Evolutionary conservation across 1,140 invertebrate species (phyloP).

Genomic region (Amyelois transitella): DNA sequence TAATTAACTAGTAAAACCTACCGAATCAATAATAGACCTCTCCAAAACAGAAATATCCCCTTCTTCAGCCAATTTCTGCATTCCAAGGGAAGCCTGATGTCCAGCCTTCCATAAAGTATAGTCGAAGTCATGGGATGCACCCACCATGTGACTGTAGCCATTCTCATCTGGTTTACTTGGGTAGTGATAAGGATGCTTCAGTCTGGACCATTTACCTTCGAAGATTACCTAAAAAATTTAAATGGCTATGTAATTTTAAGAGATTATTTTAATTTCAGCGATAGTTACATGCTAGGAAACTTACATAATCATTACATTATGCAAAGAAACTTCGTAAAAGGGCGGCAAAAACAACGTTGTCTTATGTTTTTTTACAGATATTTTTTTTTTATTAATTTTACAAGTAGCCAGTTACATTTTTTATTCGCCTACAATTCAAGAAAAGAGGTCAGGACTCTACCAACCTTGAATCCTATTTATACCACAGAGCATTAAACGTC

Average conservation of each 20-base stretch:
- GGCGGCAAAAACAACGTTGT: too few species aligned
- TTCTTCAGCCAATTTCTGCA: conserved; percentile 38
- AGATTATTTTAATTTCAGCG: too few species aligned
- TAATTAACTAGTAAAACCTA: conserved; percentile 13
- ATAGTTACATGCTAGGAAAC: too few species aligned
- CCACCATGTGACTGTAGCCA: conserved; percentile 53
- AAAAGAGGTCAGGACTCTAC: too few species aligned
- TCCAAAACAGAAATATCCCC: conserved; percentile 37
- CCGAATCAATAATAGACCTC: conserved; percentile 44
- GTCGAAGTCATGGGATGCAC: conserved; percentile 46
- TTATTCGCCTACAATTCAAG: too few species aligned
- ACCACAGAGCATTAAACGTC: too few species aligned
- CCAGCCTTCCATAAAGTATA: conserved; percentile 44
- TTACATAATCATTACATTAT: too few species aligned
- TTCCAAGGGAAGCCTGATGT: conserved; percentile 30
- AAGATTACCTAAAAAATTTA: conserved; percentile 42
- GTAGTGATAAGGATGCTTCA: conserved; percentile 46
- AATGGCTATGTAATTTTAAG: not conserved
- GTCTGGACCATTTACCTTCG: conserved; percentile 50
- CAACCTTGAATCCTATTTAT: too few species aligned
- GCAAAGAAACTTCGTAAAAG: too few species aligned
- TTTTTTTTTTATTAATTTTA: too few species aligned
- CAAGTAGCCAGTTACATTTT: too few species aligned
- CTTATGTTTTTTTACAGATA: too few species aligned
- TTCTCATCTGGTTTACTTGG: conserved; percentile 61